Evolutionary conservation across 2,888 invertebrate genomes (phyloP).

Genomic region (Dicycla oo): DNA sequence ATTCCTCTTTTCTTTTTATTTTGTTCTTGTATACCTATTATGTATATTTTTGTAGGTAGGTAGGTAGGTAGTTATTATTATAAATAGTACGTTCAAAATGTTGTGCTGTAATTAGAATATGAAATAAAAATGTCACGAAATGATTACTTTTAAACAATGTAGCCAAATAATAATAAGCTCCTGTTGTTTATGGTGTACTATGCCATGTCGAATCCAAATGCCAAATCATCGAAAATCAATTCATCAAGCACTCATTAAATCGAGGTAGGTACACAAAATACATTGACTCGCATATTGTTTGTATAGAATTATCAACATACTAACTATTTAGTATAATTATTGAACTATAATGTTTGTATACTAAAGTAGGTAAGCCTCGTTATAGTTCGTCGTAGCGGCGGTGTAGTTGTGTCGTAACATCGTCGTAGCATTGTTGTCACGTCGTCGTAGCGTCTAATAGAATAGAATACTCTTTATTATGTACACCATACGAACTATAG

Average conservation of each 20-base stretch:
- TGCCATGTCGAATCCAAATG: not conserved
- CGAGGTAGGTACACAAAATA: not conserved
- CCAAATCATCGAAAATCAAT: not conserved
- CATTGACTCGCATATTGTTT: not conserved
- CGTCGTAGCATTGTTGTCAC: not conserved
- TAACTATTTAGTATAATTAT: not conserved
- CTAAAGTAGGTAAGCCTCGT: not conserved
- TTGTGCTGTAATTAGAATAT: too few species aligned
- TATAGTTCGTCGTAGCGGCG: not conserved
- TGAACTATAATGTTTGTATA: not conserved
- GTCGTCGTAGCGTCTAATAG: not conserved
- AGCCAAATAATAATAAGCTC: too few species aligned
- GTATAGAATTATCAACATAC: not conserved
- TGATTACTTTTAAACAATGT: not conserved
- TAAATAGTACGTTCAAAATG: not conserved
- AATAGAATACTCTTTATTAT: not conserved
- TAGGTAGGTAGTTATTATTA: not conserved
- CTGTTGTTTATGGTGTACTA: not conserved
- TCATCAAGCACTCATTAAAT: not conserved
- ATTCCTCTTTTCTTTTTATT: too few species aligned
- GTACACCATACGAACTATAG: not conserved
- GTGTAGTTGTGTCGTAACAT: too few species aligned
- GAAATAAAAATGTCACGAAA: not conserved
- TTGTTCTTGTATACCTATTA: too few species aligned
- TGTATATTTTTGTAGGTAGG: not conserved